phyloP scores from a whole-genome alignment of 2,888 invertebrate genomes.

The Troides helena region DNA sequence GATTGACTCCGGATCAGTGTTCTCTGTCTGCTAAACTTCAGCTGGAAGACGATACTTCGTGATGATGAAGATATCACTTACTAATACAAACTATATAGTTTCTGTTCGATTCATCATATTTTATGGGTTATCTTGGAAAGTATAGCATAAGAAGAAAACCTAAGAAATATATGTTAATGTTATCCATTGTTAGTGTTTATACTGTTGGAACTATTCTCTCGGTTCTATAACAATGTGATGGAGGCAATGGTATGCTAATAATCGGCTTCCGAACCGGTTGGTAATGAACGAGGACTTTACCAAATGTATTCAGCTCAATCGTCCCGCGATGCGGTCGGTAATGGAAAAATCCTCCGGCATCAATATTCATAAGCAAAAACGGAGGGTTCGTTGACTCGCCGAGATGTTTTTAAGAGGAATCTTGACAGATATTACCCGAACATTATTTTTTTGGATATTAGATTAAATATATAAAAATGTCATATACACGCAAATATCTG shows the following conservation, averaged over 20 bases:
- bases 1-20: too few relatives aligned
- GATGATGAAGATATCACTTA: too few relatives aligned
- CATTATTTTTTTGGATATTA: slow-evolving; percentile 1
- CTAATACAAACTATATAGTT: too few relatives aligned
- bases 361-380: slow-evolving; percentile 61
- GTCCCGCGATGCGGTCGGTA: slow-evolving; percentile 43
- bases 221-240: slow-evolving; percentile 4
- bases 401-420: slow-evolving; percentile 34
- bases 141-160: too few relatives aligned
- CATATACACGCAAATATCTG: too few relatives aligned
- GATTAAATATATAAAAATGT: not conserved
- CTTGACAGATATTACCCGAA: slow-evolving; percentile 14
- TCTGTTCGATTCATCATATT: too few relatives aligned
- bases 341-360: slow-evolving; percentile 60
- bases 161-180: too few relatives aligned
- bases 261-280: slow-evolving; percentile 41
- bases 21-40: too few relatives aligned
- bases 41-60: too few relatives aligned
- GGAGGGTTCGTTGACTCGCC: slow-evolving; percentile 40
- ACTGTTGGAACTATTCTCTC: not conserved
- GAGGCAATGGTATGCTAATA: slow-evolving; percentile 17
- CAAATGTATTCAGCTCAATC: slow-evolving; percentile 55
- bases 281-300: slow-evolving; percentile 45
- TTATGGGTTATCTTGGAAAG: too few relatives aligned
- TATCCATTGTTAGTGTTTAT: not conserved